These are phyloP conservation scores for Crotalus helleri DNA, from an alignment of 2,113 vertebrate genomes.

Conservation along the genomic window DNA sequence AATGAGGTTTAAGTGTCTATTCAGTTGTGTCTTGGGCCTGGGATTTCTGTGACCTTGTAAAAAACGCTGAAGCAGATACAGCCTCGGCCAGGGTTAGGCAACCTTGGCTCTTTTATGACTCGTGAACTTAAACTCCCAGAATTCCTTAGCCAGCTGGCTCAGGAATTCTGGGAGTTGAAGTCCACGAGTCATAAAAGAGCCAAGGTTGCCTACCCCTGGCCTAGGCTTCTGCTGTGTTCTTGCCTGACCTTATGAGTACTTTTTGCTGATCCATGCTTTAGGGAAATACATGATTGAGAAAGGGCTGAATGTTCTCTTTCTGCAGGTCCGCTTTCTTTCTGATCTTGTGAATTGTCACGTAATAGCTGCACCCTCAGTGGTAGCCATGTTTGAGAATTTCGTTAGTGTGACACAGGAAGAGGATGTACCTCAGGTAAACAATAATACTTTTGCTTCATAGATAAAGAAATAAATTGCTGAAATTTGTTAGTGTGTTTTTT, in stretches of 20 bases:
- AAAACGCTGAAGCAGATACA: not conserved
- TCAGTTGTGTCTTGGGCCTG: not conserved
- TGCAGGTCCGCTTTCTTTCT: conserved; percentile 90
- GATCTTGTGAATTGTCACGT: conserved; percentile 98
- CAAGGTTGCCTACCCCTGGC: too few relatives aligned
- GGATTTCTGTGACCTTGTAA: not conserved
- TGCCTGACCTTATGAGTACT: not conserved
- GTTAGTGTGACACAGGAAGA: conserved; percentile 94
- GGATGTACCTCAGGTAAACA: conserved; percentile 90
- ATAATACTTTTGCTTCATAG: not conserved
- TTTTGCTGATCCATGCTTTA: not conserved
- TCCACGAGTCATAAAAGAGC: too few relatives aligned
- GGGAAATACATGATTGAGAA: not conserved
- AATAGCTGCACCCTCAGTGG: conserved; percentile 96
- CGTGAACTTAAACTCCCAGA: too few relatives aligned
- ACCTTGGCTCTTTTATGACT: too few relatives aligned
- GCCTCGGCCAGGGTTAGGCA: too few relatives aligned
- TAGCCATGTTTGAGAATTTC: conserved; percentile 99
- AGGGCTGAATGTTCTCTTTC: not conserved
- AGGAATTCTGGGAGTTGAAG: too few relatives aligned
- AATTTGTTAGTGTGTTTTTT: not conserved
- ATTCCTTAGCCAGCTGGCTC: too few relatives aligned
- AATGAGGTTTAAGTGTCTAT: not conserved
- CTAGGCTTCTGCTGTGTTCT: not conserved
- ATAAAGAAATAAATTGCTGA: not conserved